Conservation (phyloP, 2,888 invertebrate genomes). For the Drosophila gaucha region DNA sequence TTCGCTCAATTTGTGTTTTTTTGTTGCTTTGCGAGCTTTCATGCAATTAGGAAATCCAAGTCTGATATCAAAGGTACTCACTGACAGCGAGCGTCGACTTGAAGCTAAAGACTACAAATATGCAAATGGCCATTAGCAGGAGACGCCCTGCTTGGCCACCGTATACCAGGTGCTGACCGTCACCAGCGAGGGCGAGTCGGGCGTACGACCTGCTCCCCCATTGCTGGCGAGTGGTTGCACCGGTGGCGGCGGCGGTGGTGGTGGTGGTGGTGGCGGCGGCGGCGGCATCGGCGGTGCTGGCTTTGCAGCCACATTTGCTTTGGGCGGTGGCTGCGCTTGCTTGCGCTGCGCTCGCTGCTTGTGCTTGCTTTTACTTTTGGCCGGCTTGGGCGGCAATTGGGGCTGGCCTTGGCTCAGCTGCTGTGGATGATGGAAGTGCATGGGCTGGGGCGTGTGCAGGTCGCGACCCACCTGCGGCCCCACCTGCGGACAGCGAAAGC, state of each 20-base stretch:
- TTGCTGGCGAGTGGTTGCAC: neutral
- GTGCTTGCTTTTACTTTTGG: conserved; percentile 36
- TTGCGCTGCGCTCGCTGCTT: conserved; percentile 29
- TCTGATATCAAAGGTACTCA: conserved; percentile 38
- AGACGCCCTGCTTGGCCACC: conserved; percentile 85
- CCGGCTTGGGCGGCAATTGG: conserved; percentile 34
- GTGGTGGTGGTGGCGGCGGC: conserved; percentile 14
- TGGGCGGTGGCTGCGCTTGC: conserved; percentile 15
- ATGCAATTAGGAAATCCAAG: conserved; percentile 36
- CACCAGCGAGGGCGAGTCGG: conserved; percentile 84
- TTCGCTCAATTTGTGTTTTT: neutral
- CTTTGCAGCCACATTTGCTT: conserved; percentile 10
- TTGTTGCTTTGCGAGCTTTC: conserved; percentile 1
- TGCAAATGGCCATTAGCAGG: conserved; percentile 79
- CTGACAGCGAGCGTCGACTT: conserved; percentile 13
- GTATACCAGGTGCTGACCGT: conserved; percentile 85
- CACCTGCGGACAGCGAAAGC: conserved; percentile 83
- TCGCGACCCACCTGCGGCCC: conserved; percentile 81
- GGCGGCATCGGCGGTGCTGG: conserved; percentile 29
- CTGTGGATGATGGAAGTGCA: conserved; percentile 83
- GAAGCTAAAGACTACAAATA: conserved; percentile 9
- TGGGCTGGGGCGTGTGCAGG: conserved; percentile 71
- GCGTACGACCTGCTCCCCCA: conserved; percentile 47
- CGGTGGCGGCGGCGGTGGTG: conserved; percentile 25
- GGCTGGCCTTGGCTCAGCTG: conserved; percentile 56